Conservation (phyloP, 2,888 invertebrate genomes). For the Rugalucina vietnamica region DNA sequence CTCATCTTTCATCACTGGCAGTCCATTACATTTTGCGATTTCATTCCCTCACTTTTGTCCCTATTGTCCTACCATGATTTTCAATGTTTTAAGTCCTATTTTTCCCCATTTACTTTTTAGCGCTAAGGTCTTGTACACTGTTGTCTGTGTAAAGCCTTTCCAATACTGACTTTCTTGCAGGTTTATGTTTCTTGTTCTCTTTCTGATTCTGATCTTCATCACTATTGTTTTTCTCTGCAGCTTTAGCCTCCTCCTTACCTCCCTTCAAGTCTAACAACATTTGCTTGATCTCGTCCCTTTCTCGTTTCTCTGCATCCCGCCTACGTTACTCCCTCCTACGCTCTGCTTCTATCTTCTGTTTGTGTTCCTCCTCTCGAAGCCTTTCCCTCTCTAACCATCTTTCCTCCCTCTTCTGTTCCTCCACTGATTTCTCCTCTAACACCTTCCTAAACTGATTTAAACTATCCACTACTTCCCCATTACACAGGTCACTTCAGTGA, state of each 20-base stretch:
- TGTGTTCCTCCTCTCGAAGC: not conserved
- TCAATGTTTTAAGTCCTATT: too few relatives aligned
- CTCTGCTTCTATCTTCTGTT: not conserved
- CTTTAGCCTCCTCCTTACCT: not conserved
- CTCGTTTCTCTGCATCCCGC: not conserved
- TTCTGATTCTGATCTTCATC: too few relatives aligned
- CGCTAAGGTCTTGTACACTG: too few relatives aligned
- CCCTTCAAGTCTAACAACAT: too few relatives aligned
- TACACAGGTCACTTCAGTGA: not conserved
- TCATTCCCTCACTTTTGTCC: too few relatives aligned
- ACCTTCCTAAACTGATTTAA: not conserved
- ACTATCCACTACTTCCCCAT: not conserved
- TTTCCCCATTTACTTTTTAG: too few relatives aligned
- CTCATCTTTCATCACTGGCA: too few relatives aligned
- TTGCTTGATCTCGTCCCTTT: not conserved
- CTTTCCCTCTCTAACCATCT: not conserved
- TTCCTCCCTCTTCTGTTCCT: not conserved
- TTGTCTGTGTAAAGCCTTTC: too few relatives aligned
- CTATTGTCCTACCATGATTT: too few relatives aligned
- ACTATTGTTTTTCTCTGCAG: not conserved
- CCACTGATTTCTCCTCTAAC: not conserved
- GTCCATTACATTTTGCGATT: too few relatives aligned
- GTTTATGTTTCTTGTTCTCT: too few relatives aligned
- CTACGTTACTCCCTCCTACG: not conserved
- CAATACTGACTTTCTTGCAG: too few relatives aligned